A percentile compares a stretch with the other conserved stretches of the same genome.
Conservation (phyloP, 2,113 vertebrate species). For the Pelusios castaneus region DNA sequence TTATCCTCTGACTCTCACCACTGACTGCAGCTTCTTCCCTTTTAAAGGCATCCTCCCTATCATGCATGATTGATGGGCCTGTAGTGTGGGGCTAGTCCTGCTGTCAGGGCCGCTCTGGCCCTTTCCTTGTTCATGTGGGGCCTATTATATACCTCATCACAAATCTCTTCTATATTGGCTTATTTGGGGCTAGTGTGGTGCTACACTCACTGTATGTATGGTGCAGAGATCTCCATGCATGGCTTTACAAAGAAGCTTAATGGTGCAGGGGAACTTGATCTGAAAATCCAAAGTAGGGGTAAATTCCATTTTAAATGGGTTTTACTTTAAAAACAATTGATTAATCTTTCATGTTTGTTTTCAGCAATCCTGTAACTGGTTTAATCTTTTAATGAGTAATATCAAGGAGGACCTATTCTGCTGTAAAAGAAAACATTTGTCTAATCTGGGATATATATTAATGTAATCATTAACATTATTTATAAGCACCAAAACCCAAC, state of each 20-base stretch:
- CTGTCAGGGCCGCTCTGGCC: not conserved
- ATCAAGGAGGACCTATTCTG: not conserved
- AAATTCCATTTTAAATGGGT: not conserved
- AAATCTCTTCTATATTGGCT: not conserved
- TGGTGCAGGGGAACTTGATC: not conserved
- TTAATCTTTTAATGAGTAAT: not conserved
- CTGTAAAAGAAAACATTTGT: not conserved
- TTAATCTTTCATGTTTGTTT: not conserved
- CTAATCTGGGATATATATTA: not conserved
- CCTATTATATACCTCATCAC: not conserved
- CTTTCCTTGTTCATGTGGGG: not conserved
- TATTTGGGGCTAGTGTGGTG: not conserved
- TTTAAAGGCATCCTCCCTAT: not conserved
- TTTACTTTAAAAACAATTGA: not conserved
- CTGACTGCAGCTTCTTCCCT: not conserved
- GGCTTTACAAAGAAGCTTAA: not conserved
- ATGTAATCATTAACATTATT: not conserved
- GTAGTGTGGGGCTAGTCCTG: not conserved
- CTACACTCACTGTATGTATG: not conserved
- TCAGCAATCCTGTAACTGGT: not conserved
- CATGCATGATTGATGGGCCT: not conserved
- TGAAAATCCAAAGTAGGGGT: not conserved
- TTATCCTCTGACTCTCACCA: not conserved
- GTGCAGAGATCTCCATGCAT: not conserved
- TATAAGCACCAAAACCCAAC: not conserved